These are phyloP conservation scores for Drosophila algonquin DNA, from an alignment of 2,888 invertebrate genomes.

Conservation along the genomic window DNA sequence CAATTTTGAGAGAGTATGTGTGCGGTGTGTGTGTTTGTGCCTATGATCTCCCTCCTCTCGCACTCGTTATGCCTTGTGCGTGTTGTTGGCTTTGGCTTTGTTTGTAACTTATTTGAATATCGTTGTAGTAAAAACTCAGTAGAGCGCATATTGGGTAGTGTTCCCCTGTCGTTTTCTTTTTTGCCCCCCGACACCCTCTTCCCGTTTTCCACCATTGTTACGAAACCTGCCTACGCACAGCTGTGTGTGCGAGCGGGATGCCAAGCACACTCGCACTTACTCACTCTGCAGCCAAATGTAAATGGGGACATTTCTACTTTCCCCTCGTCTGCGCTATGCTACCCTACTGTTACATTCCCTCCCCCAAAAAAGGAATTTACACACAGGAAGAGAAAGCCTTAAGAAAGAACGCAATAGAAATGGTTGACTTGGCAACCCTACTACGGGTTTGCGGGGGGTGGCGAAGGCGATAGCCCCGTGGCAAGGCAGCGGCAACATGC, in stretches of 20 bases:
- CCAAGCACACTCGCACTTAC: not conserved
- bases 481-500: slow-evolving; percentile 36
- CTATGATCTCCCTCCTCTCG: slow-evolving; percentile 9
- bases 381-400: slow-evolving; percentile 22
- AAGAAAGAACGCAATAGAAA: slow-evolving; percentile 55
- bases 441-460: slow-evolving; percentile 2
- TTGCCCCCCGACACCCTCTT: slow-evolving; percentile 11
- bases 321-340: slow-evolving; percentile 11
- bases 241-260: slow-evolving; percentile 50
- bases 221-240: slow-evolving; percentile 68
- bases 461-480: not conserved
- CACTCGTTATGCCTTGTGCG: slow-evolving; percentile 44
- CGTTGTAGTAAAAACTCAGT: slow-evolving; percentile 57
- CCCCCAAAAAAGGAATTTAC: slow-evolving; percentile 34
- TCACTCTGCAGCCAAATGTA: not conserved
- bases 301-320: slow-evolving; percentile 35
- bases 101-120: slow-evolving; percentile 57
- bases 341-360: slow-evolving; percentile 21
- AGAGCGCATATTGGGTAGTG: slow-evolving; percentile 64
- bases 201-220: slow-evolving; percentile 29
- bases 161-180: slow-evolving; percentile 59
- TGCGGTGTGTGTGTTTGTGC: slow-evolving; percentile 6
- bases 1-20: slow-evolving; percentile 22
- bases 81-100: slow-evolving; percentile 53
- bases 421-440: slow-evolving; percentile 47